These are phyloP conservation scores for Pinctada fucata DNA, from an alignment of 2,888 invertebrate genomes.

Conservation along the genomic window DNA sequence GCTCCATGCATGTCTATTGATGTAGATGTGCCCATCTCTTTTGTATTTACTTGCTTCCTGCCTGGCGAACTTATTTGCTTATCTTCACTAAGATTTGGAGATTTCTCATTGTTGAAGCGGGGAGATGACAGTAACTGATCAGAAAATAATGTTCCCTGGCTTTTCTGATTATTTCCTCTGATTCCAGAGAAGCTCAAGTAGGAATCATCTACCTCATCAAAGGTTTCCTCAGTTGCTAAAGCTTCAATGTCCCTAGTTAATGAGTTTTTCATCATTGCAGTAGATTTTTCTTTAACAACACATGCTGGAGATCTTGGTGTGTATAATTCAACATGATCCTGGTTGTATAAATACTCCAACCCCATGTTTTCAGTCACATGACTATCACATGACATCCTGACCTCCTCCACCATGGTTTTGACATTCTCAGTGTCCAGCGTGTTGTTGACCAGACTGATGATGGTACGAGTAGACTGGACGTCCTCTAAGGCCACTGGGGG, in stretches of 20 bases:
- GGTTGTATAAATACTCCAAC: not conserved
- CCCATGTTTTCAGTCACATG: not conserved
- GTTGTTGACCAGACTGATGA: conserved; percentile 65
- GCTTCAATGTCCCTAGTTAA: not conserved
- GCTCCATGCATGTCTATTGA: too few species aligned
- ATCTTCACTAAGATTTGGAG: not conserved
- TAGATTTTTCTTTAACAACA: not conserved
- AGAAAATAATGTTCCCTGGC: not conserved
- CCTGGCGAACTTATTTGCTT: not conserved
- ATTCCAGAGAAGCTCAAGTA: not conserved
- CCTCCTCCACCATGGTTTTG: conserved; percentile 33
- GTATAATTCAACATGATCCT: not conserved
- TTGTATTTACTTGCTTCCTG: not conserved
- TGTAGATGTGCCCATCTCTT: not conserved
- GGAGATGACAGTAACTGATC: too few species aligned
- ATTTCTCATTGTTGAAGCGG: not conserved
- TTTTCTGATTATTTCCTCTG: not conserved
- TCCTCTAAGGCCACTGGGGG: conserved; percentile 65
- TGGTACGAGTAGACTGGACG: conserved; percentile 65
- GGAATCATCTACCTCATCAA: not conserved
- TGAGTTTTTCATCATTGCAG: not conserved
- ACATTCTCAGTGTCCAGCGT: conserved; percentile 50
- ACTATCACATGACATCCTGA: conserved; percentile 29
- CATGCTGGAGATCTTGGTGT: not conserved
- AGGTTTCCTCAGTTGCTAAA: not conserved